A percentile compares a stretch with the other conserved stretches of the same genome.
Evolutionary conservation across 1,140 invertebrate species (phyloP).

Genomic region (Phthorimaea operculella): DNA sequence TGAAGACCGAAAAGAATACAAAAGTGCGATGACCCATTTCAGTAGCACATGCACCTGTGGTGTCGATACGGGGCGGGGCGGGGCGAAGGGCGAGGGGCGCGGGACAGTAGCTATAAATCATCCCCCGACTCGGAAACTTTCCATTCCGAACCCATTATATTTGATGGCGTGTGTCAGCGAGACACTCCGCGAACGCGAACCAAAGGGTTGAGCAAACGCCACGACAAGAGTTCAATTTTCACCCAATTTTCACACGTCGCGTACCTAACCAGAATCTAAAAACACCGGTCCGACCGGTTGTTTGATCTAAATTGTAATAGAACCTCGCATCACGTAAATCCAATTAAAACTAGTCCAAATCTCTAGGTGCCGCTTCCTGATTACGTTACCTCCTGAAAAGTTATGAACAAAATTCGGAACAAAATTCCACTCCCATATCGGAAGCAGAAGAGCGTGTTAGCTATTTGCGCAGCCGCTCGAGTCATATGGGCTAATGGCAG

Average conservation of each 20-base stretch:
- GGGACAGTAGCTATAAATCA: slow-evolving; percentile 38
- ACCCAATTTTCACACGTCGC: no score
- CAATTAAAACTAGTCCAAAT: no score
- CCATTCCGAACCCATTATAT: slow-evolving; percentile 40
- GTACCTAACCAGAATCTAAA: no score
- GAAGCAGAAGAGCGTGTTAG: not conserved
- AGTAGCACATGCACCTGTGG: slow-evolving; percentile 1
- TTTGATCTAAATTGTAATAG: no score
- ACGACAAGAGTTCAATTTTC: no score
- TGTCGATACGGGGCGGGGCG: not conserved
- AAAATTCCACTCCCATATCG: not conserved
- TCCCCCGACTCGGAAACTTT: slow-evolving; percentile 41
- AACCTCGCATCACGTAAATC: no score
- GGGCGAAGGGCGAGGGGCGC: not conserved
- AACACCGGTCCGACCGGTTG: no score
- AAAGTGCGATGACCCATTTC: not conserved
- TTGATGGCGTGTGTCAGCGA: slow-evolving; percentile 40
- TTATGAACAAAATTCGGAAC: not conserved
- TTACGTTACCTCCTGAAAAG: no score
- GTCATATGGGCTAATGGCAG: slow-evolving; percentile 31
- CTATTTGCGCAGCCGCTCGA: not conserved
- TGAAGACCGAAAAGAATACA: not conserved
- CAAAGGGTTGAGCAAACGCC: not conserved
- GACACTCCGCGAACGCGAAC: slow-evolving; percentile 14
- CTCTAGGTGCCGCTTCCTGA: no score